Base-by-base conservation (phyloP, 2,888 invertebrate genomes). In the Calliphora vomitoria region DNA sequence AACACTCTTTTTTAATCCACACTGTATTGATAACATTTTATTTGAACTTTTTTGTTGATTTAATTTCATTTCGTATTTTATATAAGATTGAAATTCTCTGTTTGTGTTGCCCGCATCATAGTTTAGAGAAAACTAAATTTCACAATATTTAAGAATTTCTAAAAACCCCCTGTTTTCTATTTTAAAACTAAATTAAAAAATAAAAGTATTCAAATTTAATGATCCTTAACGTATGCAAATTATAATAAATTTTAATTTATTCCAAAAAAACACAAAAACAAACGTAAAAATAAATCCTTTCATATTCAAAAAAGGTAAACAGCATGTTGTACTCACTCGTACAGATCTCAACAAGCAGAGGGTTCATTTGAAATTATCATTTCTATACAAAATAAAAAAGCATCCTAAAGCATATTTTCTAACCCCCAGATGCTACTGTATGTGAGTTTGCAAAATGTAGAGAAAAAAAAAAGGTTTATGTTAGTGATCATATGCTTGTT, bases 191-290 rank as follows among this genome's bases (percentile, higher is more conserved):
- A 72, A 20, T 68, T 31, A 4, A 38, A 85, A 62, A n/a, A 35
- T 11, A 15, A 13, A 53, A 38, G 13, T 66, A 68, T 60, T 71
- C 64, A 78, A 62, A 74, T 79, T 82, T 69, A 81, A 85, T 78
- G 86, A 82, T 86, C 53, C 79, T 82, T 74, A 74, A 89, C 87
- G 89, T 90, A 92, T 91, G 92, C 91, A 91, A 92, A 92, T 92
- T 90, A 91, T 87, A 89, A 92, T 91, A 92, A 92, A 91, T 91
- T 92, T 90, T 90, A 92, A 92, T 92, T 92, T 92, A 92, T 92
- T 89, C 92, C 83, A 71, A 86, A 88, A 85, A 75, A 60, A 64
- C 25, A 25, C 25, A 25, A 25, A 25, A 25, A 25, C 41, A 58
- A 81, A 58, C 18, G 11, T n/a, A 64, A 55, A 75, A 64, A 47